Base-by-base conservation (phyloP, 2,797 vertebrate species). In the Labroides dimidiatus region DNA sequence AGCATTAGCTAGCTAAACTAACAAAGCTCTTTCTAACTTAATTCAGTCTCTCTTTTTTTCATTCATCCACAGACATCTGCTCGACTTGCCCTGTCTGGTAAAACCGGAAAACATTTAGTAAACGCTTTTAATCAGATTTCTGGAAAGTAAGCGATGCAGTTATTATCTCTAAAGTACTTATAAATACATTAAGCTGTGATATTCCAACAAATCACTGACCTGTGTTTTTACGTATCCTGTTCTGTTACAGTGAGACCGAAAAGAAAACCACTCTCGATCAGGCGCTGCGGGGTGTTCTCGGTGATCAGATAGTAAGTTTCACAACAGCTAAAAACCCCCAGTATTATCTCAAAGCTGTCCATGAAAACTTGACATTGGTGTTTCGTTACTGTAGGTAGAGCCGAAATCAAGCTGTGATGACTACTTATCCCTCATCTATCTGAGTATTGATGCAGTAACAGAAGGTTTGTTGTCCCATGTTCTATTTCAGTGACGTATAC, bases 241-340 rank as follows among this genome's bases (percentile, higher is more conserved):
- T 21, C 1, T 64, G 63, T 62, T 64, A 0, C 93, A 99, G 98
- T 93, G 98, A 99, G 91, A 92, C 96, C 45, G 98, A 99, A 72
- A 99, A 99, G 91, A 99, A 98, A 68, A 95, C 94, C 57, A 98
- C 97, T 0, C 93, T 99, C 43, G 98, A 99, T 85, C 97, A 99
- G 87, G 94, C 97, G 55, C 95, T 99, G 75, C 93, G 97, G 85
- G 94, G 94, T 48, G 93, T 97, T 65, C 92, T 99, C 54, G 97
- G 97, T 83, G 96, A 97, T 82, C 96, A 97, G 93, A 97, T 99
- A 79, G 98, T 99, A 85, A 96, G 92, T 74, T 1, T 19, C 51
- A 13, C 0, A 4, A 0, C 10, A 1, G 4, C 4, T 11, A 14
- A n/a, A 0, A n/a, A 24, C 5, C 5, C 1, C 27, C 8, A 4